Evolutionary conservation across 2,113 vertebrate genomes (phyloP).

Genomic region (Syngnathoides biaculeatus): DNA sequence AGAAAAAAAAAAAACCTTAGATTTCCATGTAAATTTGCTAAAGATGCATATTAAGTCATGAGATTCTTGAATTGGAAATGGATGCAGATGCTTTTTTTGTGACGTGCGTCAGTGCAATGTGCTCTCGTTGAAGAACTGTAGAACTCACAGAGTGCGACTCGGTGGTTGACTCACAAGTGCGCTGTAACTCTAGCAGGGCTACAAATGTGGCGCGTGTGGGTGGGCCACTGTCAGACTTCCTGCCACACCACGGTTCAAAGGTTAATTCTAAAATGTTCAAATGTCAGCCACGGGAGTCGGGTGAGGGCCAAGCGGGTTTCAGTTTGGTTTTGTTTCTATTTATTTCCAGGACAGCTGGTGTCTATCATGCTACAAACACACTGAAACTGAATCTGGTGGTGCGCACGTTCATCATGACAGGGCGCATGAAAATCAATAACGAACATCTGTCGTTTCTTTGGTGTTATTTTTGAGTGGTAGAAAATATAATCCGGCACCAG

Average conservation of each 20-base stretch:
- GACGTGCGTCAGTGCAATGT: neutral
- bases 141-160: neutral
- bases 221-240: constrained; percentile 36
- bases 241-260: constrained; percentile 27
- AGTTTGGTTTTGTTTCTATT: constrained; percentile 22
- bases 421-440: neutral
- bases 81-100: neutral
- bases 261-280: constrained; percentile 45
- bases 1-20: neutral
- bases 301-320: constrained; percentile 1
- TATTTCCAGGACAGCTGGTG: constrained; percentile 11
- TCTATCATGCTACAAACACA: neutral
- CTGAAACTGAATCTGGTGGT: neutral
- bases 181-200: constrained; percentile 36
- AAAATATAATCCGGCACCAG: no score
- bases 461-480: no score
- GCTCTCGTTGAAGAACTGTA: neutral
- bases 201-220: constrained; percentile 42
- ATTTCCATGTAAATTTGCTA: neutral
- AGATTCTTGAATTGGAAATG: neutral
- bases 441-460: neutral
- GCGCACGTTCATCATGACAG: neutral
- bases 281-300: constrained; percentile 32
- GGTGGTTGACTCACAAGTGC: neutral
- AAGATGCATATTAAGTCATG: neutral